Base-by-base conservation (phyloP, 2,888 invertebrate species). In the Oxyteleia sp. region DNA sequence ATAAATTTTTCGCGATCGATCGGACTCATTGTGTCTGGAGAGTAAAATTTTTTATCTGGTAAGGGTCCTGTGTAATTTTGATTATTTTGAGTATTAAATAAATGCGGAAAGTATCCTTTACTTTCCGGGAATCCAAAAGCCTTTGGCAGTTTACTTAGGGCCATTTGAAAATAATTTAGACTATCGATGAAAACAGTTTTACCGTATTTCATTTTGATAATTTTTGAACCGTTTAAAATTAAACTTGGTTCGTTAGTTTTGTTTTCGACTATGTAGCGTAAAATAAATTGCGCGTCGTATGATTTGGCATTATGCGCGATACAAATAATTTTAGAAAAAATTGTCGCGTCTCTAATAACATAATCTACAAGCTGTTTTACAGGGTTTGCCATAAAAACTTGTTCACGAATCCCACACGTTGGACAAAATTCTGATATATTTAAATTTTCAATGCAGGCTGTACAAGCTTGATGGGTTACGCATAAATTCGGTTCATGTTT, bases 151-250 rank as follows among this genome's bases (percentile, higher is more conserved):
- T 57, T 68, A 0, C 84, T 23, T 5, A 89, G 71, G 15, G 85
- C 57, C 88, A 89, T 89, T 10, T 87, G 89, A 29, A 90, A 86
- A 72, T 88, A 90, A 47, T 47, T 47, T 47, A 47, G 1, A 18
- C 47, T 47, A 13, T 47, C 47, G 4, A 41, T 41, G 10, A 88
- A 89, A 45, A 74, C 68, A 0, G 84, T 43, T 16, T 86, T 84
- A 1, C 41, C 47, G 4, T 41, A 16, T 7, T 51, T 47, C 75
- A 88, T 81, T 0, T 69, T 10, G 47, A 87, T 80, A 18, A 85
- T 75, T 55, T 85, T 85, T 8, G 84, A 74, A 0, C 85, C 87
- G n/a, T 59, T 84, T 66, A 87, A 74, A 5, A 88, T 86, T 10
- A 88, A 13, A 0, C 68, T 47, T 0, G 88, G 87, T 4, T 3